Evolutionary conservation across 2,113 vertebrate genomes (phyloP), one percentile per base, ranked within the genome.

Genomic region (Amblyopsis rosae): DNA sequence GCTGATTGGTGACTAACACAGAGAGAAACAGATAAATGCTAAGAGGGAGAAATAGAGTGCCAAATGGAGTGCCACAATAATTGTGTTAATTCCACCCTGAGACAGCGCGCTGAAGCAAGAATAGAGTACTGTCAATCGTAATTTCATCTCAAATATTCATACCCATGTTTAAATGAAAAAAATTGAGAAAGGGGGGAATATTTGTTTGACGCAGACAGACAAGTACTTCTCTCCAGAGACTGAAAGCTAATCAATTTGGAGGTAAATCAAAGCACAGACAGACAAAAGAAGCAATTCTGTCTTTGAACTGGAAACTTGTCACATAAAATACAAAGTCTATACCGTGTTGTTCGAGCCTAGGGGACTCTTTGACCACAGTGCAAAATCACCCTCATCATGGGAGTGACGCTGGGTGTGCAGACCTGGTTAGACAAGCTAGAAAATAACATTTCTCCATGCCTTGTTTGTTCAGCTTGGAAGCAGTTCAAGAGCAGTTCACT

Each of bases 201-300:
- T 83, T 77, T 66, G 9, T 9, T 73, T 66, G 5, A 1, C 26
- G 26, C 58, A 67, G 60, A 69, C 7, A 58, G 10, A 11, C 16
- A 41, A 47, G 1, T 15, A 15, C 57, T 32, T 59, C 32, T 58
- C 61, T 11, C 59, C 32, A 46, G 51, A 65, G 61, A 75, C 76
- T 75, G 66, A 72, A 85, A 64, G n/a, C 19, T 56, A 71, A 82
- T 81, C 76, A 76, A 74, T 75, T 81, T 82, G 79, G 77, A 83
- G 61, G 53, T 60, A 66, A 68, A 76, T 82, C 75, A 86, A 82
- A 82, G 76, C 69, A 57, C 19, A 59, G 62, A 59, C 12, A 62
- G 65, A 81, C 75, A 58, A 75, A 84, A 76, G 60, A 80, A 60
- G 56, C 77, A 84, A 55, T 79, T 46, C 62, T 69, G 59, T 59